Base-by-base conservation (phyloP, 2,113 vertebrate genomes). In the human (Homo sapiens) region DNA sequence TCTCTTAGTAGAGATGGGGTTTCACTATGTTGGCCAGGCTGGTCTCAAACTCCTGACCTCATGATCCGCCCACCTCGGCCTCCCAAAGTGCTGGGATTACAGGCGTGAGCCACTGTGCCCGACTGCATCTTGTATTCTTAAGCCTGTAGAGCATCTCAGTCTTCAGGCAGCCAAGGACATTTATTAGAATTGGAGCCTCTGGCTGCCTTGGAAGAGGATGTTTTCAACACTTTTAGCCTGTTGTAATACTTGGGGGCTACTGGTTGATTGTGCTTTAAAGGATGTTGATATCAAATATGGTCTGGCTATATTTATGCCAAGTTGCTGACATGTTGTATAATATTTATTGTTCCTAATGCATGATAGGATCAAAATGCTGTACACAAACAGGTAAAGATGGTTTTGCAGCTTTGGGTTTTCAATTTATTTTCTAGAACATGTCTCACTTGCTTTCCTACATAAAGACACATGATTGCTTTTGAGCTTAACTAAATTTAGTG, bases 191-290 rank as follows among this genome's bases (percentile, higher is more conserved):
- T 22, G 27, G 50, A 87, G 84, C 66, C 78, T 81, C 68, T 50
- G 86, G 90, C 89, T 96, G 97, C 96, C 89, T 95, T 96, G 66
- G 72, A 94, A 97, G 85, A 94, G 68, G 97, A 97, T 88, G 82
- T 85, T 98, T 96, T 97, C 93, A 95, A 76, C 50, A 45, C n/a
- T 2, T 59, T 70, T 20, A 90, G 66, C 38, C 11, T 68, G 23
- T 61, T 73, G 32, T 43, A 5, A 25, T 78, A 8, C 35, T 59
- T 61, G 14, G 7, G 7, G 25, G 35, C 11, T 86, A 3, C 22
- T 14, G 48, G 85, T 16, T 43, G 32, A 48, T 2, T 9, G 22
- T 72, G 40, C 72, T 78, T 38, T 76, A 80, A 88, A 83, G 35
- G 50, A 72, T 90, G 70, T 13, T 70, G 27, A 18, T n/a, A 40